phyloP scores from a whole-genome alignment of 1,140 invertebrate species.

The Brachionus rotundiformis region DNA sequence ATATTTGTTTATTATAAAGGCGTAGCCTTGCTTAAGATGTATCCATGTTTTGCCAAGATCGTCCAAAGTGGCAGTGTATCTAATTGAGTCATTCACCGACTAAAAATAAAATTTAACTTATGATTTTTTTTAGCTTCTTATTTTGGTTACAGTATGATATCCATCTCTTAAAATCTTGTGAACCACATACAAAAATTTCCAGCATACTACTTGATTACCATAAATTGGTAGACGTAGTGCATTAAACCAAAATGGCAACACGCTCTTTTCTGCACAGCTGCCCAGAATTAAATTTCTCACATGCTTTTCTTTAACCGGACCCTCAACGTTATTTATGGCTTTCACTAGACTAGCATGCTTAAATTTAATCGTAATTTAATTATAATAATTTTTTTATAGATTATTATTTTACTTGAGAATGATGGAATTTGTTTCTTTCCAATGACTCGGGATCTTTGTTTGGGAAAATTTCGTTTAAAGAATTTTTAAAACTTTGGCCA shows the following conservation, averaged over 20 bases:
- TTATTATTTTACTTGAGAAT: conserved; percentile 47
- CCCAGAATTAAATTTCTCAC: conserved; percentile 87
- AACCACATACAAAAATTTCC: conserved; percentile 97
- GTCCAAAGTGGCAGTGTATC: conserved; percentile 2
- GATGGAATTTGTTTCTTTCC: conserved; percentile 26
- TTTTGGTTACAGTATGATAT: conserved; percentile 72
- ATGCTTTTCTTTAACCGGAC: conserved; percentile 94
- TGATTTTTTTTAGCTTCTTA: not conserved
- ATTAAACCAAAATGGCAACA: conserved; percentile 82
- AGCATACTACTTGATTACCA: conserved; percentile 88
- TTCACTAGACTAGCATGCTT: conserved; percentile 43
- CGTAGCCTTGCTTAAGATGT: conserved; percentile 39
- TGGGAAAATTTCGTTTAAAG: conserved; percentile 34
- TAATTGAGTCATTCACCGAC: conserved; percentile 11
- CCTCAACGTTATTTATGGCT: conserved; percentile 68
- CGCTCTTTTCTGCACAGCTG: conserved; percentile 89
- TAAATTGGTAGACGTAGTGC: conserved; percentile 76
- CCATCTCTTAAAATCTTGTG: conserved; percentile 94
- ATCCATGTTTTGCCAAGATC: conserved; percentile 34
- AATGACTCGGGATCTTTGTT: not conserved
- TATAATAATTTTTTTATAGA: too few species aligned
- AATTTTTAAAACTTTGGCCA: conserved; percentile 33
- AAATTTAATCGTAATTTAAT: too few species aligned
- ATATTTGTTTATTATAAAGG: conserved; percentile 41
- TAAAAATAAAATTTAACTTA: not conserved